Evolutionary conservation across 2,113 vertebrate species (phyloP), one percentile per base, ranked within the genome.

Genomic region (Nanorana parkeri): DNA sequence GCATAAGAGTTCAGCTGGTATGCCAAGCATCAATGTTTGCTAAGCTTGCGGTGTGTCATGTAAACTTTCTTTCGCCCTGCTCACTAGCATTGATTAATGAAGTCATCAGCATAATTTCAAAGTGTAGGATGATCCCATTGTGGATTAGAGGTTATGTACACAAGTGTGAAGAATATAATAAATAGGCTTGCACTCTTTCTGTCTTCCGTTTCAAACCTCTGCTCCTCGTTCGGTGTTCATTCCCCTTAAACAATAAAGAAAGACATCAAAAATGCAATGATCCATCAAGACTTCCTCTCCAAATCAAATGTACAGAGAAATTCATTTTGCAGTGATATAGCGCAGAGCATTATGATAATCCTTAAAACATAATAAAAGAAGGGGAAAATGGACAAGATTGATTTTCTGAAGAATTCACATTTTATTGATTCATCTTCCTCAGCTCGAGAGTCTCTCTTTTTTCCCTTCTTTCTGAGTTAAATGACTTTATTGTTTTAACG

Each of bases 401-500:
- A 76, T 83, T 83, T 74, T 52, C 36, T 76, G 61, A 68, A 76
- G 72, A 63, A 74, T 68, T 76, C 71, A 72, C 19, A 47, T 83
- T 83, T 83, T 76, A 83, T 83, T 83, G 80, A 83, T 83, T 76
- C 63, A 67, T 76, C 72, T 26, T 58, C 41, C 61, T 51, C 80
- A 60, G 63, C 63, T 68, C 21, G 63, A 67, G 72, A 58, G 29
- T 64, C 20, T 76, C 36, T 74, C 55, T 76, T n/a, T 24, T 71
- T 24, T 68, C 41, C 67, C 71, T 72, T 60, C 63, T 60, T 67
- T 83, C 71, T 51, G 60, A 76, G 72, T 76, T 83, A 83, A 76
- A 75, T 76, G 26, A 83, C 80, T 76, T 81, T 81, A 76, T 75
- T 76, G 80, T 83, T 83, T 83, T 76, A 68, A 76, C 52, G 23